A percentile compares a stretch with the other conserved stretches of the same genome.
phyloP scores from a whole-genome alignment of 2,113 vertebrate genomes.

The Meleagris gallopavo region DNA sequence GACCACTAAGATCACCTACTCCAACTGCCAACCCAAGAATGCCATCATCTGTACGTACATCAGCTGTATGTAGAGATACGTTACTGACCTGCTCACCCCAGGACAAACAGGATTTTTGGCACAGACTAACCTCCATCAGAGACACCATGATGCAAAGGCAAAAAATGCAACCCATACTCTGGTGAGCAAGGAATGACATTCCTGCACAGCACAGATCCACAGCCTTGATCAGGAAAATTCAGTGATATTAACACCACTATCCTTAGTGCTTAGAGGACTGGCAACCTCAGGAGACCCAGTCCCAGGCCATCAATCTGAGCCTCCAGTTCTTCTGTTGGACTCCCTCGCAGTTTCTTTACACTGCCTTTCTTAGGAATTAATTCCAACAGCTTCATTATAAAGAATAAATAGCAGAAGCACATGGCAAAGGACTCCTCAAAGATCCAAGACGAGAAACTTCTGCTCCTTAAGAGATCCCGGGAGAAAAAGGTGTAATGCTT shows the following conservation, averaged over 20 bases:
- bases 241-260: background rate
- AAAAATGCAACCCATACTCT: fast-evolving
- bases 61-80: fast-evolving
- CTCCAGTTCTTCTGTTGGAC: background rate
- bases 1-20: no score
- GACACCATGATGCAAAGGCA: background rate
- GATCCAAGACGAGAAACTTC: background rate
- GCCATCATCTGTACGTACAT: fast-evolving
- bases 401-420: constrained; percentile 28
- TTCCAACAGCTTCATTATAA: constrained; percentile 26
- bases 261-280: background rate
- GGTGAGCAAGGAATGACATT: background rate
- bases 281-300: background rate
- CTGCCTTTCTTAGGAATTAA: constrained; percentile 15
- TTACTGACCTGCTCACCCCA: background rate
- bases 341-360: background rate
- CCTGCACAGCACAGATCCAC: background rate
- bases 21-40: background rate
- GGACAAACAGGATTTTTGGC: background rate
- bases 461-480: background rate
- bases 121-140: background rate
- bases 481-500: background rate
- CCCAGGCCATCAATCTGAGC: background rate
- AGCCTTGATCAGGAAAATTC: background rate
- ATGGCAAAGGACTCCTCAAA: constrained; percentile 1